Evolutionary conservation across 2,797 vertebrate species (phyloP).

Genomic region (Lithobates sylvaticus): DNA sequence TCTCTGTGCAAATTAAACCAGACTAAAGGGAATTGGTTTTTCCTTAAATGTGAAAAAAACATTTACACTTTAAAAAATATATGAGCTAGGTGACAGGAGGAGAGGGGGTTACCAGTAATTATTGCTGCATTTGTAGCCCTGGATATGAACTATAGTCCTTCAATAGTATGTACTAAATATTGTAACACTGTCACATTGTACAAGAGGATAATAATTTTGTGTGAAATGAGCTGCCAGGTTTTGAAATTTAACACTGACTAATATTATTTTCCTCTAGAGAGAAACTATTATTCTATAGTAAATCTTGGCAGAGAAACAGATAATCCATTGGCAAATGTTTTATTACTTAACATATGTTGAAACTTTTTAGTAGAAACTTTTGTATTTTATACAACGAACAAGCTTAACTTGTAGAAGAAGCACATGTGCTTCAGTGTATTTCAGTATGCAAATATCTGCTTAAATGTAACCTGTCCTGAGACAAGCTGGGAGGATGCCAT

Average conservation of each 20-base stretch:
- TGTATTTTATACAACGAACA: not conserved
- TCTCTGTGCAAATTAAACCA: slow-evolving; percentile 20
- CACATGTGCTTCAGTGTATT: too few species aligned
- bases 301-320: slow-evolving; percentile 15
- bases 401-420: too few species aligned
- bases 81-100: slow-evolving; percentile 22
- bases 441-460: too few species aligned
- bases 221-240: slow-evolving; percentile 36
- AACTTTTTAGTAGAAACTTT: slow-evolving; percentile 5
- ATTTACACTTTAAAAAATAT: slow-evolving; percentile 28
- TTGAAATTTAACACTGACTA: slow-evolving; percentile 32
- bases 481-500: too few species aligned
- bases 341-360: slow-evolving; percentile 36
- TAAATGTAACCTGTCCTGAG: too few species aligned
- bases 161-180: slow-evolving; percentile 32
- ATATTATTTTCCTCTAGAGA: slow-evolving; percentile 32
- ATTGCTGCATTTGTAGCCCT: slow-evolving; percentile 26
- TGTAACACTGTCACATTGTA: slow-evolving; percentile 29
- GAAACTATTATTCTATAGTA: slow-evolving; percentile 26
- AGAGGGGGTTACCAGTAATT: slow-evolving; percentile 14
- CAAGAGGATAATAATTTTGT: slow-evolving; percentile 46
- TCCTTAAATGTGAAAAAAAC: slow-evolving; percentile 22
- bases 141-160: slow-evolving; percentile 37
- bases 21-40: slow-evolving; percentile 51
- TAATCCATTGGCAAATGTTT: slow-evolving; percentile 34